Conservation (phyloP, 2,888 invertebrate species). For the Athalia cordata region DNA sequence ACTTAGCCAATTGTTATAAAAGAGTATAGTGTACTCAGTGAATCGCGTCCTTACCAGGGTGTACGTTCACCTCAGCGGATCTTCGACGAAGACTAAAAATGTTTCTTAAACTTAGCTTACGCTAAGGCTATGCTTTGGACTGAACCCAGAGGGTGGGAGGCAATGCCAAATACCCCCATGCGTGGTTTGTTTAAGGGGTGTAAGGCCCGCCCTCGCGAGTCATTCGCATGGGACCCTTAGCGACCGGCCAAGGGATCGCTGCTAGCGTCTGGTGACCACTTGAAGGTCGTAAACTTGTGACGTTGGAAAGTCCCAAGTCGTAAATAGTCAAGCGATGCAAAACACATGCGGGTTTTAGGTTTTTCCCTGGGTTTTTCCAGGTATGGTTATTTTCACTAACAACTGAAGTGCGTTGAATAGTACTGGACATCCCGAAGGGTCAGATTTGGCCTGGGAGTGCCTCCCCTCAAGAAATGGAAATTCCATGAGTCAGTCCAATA, state of each 20-base stretch:
- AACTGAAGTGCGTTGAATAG: not conserved
- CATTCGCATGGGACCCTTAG: constrained; percentile 2
- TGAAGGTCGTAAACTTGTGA: not conserved
- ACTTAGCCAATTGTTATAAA: not conserved
- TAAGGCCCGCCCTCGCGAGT: not conserved
- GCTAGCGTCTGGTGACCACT: constrained; percentile 15
- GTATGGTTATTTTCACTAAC: not conserved
- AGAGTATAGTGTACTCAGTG: not conserved
- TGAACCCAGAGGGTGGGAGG: constrained; percentile 24
- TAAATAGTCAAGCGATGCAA: not conserved
- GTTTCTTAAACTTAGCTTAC: not conserved
- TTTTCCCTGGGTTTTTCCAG: not conserved
- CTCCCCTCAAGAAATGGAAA: not conserved
- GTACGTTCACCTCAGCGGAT: not conserved
- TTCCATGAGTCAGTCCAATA: not conserved
- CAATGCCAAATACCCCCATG: constrained; percentile 1
- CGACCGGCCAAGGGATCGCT: not conserved
- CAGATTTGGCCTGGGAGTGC: not conserved
- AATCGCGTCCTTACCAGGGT: not conserved
- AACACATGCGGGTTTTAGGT: not conserved
- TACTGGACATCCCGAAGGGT: not conserved
- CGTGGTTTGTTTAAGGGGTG: not conserved
- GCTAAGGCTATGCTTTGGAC: not conserved
- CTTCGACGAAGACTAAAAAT: not conserved
- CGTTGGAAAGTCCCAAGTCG: not conserved